Evolutionary conservation across 2,113 vertebrate species (phyloP), one percentile per base, ranked within the genome.

Genomic region (Channa argus): DNA sequence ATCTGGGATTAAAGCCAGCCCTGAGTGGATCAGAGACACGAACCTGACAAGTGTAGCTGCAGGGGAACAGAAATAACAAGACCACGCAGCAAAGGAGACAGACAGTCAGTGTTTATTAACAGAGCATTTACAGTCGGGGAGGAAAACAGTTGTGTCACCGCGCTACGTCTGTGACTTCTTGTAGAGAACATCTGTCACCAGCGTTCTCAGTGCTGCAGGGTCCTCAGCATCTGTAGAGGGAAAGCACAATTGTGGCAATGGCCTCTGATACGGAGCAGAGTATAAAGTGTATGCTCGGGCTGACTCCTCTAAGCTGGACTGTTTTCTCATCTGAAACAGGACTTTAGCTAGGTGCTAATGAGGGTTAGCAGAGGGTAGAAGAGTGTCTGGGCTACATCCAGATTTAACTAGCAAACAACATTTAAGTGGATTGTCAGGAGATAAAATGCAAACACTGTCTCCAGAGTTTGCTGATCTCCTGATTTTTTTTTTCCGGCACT

Each of bases 101-200:
- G 11, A 10, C 13, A 15, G 12, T 34, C 61, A 58, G 71, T n/a
- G 54, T 88, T 91, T 91, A 87, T 91, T 84, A 47, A 54, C 39
- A 77, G 33, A 63, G 74, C 76, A 79, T 89, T 86, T 86, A 92
- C 89, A 88, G 62, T 63, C 64, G 11, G 6, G 1, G 45, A n/a
- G 37, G n/a, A 3, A 43, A 9, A 47, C 49, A 66, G 34, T 62
- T 44, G 70, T 37, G 80, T 72, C 41, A 36, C 39, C 1, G 33
- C 5, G 66, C 6, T 74, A 84, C 6, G 10, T 71, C 38, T 75
- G 74, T 0, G 71, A 63, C 24, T 93, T 85, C 46, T 80, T 45
- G 77, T 99, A 99, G 37, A 99, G 94, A 1, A 95, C 88, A 74
- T 94, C 89, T 52, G 95, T 92, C 75, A 99, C 94, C 81, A 97